phyloP scores from a whole-genome alignment of 2,888 invertebrate species.

The Caenorhabditis afra region DNA sequence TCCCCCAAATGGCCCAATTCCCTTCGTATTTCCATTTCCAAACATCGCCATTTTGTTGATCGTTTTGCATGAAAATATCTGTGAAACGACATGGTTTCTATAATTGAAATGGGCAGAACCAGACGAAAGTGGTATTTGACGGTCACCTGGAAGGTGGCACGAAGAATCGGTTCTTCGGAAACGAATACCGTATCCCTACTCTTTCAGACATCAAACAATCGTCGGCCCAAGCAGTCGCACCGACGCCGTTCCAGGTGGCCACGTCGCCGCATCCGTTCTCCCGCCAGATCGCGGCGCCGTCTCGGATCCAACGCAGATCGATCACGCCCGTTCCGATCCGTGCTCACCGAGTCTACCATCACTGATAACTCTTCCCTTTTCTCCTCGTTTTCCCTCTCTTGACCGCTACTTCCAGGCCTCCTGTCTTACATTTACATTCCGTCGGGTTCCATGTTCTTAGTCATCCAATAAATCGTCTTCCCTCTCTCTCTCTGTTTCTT shows the following conservation, averaged over 20 bases:
- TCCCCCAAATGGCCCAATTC: no score
- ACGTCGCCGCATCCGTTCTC: slow-evolving; percentile 58
- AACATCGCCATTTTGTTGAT: no score
- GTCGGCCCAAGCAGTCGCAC: slow-evolving; percentile 56
- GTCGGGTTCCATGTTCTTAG: slow-evolving; percentile 27
- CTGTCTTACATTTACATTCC: slow-evolving; percentile 38
- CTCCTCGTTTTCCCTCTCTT: background rate
- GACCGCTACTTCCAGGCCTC: slow-evolving; percentile 18
- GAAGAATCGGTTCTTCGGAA: no score
- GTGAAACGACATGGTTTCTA: no score
- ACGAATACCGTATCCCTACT: no score
- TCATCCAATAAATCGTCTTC: slow-evolving; percentile 11
- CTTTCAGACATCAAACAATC: slow-evolving; percentile 52
- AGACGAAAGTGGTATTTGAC: background rate
- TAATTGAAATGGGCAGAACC: no score
- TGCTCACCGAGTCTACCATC: slow-evolving; percentile 45
- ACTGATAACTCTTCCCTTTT: slow-evolving; percentile 5
- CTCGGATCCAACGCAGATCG: slow-evolving; percentile 47
- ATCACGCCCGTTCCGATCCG: slow-evolving; percentile 55
- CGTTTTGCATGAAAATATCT: no score
- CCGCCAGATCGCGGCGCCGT: slow-evolving; percentile 55
- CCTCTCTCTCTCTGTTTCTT: background rate
- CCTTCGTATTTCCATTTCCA: no score
- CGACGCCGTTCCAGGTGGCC: slow-evolving; percentile 48
- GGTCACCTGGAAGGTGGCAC: no score